Conservation (phyloP, 37 sponge, comb jelly and placozoan species). For the Spongilla lacustris region DNA sequence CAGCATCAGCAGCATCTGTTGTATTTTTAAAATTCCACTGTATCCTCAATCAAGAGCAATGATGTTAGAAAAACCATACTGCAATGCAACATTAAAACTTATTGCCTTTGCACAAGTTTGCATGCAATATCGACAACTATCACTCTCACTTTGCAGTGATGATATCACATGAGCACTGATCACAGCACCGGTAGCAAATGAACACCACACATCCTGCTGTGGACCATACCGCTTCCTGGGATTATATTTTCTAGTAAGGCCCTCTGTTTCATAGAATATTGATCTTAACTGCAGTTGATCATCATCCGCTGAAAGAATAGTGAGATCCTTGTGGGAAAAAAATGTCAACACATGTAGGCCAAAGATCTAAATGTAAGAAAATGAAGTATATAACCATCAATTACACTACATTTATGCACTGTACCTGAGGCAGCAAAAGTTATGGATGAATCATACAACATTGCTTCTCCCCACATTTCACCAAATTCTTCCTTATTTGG, state of each 20-base stretch:
- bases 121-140: neutral
- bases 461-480: neutral
- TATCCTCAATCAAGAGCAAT: no score
- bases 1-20: no score
- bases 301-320: neutral
- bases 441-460: neutral
- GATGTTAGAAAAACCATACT: neutral
- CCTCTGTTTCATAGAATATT: neutral
- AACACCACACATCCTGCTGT: slow-evolving; percentile 1
- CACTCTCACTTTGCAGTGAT: neutral
- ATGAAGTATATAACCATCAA: neutral
- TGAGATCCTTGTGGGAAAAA: neutral
- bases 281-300: neutral
- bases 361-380: neutral
- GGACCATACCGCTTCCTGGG: neutral
- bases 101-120: neutral
- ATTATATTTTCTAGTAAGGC: neutral
- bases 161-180: neutral
- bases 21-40: no score
- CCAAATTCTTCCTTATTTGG: neutral
- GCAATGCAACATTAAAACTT: neutral
- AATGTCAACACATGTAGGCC: neutral
- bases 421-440: neutral
- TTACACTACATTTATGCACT: neutral
- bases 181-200: neutral